Evolutionary conservation across 2,888 invertebrate species (phyloP), one percentile per base, ranked within the genome.

Genomic region (Tricholauxania praeusta): DNA sequence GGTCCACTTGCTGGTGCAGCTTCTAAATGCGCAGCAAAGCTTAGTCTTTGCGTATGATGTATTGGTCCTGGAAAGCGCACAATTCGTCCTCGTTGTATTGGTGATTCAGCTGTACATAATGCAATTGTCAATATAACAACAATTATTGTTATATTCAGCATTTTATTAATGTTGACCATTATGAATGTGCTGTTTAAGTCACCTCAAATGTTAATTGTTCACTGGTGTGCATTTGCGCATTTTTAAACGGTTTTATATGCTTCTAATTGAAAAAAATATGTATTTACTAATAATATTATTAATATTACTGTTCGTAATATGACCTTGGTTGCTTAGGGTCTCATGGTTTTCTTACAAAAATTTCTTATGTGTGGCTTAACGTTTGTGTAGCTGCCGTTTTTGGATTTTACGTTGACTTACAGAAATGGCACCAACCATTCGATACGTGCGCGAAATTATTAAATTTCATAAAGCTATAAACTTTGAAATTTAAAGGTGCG

Each of bases 1-100:
- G 82, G 83, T 14, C 10, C 39, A 39, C 10, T 39, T 39, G 81
- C 80, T 15, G 80, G 72, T 3, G 78, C 77, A 5, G 76, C 74
- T 51, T 72, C 60, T 19, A 55, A 22, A 14, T 49, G 62, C 12
- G 59, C 68, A 12, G 59, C 28, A 19, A 68, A 59, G 8, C 59
- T 47, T 15, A 70, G n/a, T 8, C 22, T 48, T 47, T 62, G 63
- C 47, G 52, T 60, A 60, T 59, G 48, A 68, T 68, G 49, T 4
- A 22, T 48, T 8, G 63, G 47, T 14, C 53, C 70, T 1, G 70
- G 70, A 53, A 70, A 70, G 6, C 62, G 32, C 10, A 39, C 39
- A 32, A 70, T 70, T n/a, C 39, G 53, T 62, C 19, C 19, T n/a
- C 52, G 47, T 6, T 47, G 47, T 8, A 52, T 17, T 22, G 22